These are phyloP conservation scores for Hydriomena furcata DNA, from an alignment of 2,888 invertebrate species.

Conservation along the genomic window DNA sequence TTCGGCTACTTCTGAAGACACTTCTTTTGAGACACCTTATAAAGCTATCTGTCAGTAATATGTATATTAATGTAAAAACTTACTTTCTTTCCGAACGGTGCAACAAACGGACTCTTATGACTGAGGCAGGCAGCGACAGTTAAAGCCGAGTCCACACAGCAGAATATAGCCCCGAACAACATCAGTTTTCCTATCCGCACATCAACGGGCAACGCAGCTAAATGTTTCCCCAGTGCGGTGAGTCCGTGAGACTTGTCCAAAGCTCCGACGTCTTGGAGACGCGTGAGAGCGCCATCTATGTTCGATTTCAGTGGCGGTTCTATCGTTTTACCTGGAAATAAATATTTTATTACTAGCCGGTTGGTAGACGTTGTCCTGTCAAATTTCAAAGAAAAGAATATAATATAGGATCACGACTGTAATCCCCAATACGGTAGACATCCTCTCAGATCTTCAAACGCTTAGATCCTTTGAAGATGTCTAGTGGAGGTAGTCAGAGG, in stretches of 20 bases:
- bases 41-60: too few species aligned
- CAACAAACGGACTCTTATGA: constrained; percentile 90
- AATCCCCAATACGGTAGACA: too few species aligned
- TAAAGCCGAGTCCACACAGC: constrained; percentile 95
- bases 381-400: too few species aligned
- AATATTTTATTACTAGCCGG: too few species aligned
- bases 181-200: constrained; percentile 96
- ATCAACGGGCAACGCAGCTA: constrained; percentile 95
- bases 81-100: constrained; percentile 88
- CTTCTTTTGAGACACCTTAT: too few species aligned
- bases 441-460: too few species aligned
- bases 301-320: constrained; percentile 89
- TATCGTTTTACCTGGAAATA: constrained; percentile 84
- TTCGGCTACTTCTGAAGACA: too few species aligned
- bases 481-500: too few species aligned
- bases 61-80: too few species aligned
- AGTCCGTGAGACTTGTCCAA: constrained; percentile 88
- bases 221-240: constrained; percentile 93
- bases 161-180: constrained; percentile 95
- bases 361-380: too few species aligned
- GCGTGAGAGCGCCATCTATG: constrained; percentile 86
- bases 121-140: constrained; percentile 94
- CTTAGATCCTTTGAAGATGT: too few species aligned
- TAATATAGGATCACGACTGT: too few species aligned
- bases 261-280: constrained; percentile 91